Conservation (phyloP, 2,888 invertebrate species). For the Tetrapedia diversipes region DNA sequence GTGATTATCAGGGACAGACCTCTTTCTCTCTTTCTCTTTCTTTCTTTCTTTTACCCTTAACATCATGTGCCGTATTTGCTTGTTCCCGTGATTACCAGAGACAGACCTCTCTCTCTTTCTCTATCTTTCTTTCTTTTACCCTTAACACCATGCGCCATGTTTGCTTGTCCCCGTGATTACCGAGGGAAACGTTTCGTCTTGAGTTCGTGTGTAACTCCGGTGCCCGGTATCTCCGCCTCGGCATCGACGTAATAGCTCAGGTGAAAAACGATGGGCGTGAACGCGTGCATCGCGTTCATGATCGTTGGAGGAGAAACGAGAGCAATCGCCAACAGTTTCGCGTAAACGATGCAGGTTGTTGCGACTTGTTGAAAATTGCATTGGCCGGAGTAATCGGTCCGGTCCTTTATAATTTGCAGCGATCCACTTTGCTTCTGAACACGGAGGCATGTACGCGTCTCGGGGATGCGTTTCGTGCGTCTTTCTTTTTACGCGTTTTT, state of each 20-base stretch:
- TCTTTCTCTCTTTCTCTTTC: too few relatives aligned
- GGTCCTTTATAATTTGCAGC: conserved; percentile 32
- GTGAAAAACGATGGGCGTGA: conserved; percentile 44
- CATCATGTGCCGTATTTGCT: conserved; percentile 37
- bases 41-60: conserved; percentile 29
- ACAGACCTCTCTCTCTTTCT: too few relatives aligned
- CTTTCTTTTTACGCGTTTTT: conserved; percentile 7
- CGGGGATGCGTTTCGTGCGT: neutral
- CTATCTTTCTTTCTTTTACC: neutral
- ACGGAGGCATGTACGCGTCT: too few relatives aligned
- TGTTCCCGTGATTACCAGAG: conserved; percentile 32
- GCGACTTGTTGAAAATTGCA: conserved; percentile 38
- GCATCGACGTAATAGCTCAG: conserved; percentile 36
- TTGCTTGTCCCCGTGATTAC: conserved; percentile 32
- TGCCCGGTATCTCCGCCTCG: conserved; percentile 20
- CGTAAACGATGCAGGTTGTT: conserved; percentile 14
- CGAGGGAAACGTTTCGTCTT: conserved; percentile 6
- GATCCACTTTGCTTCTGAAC: neutral
- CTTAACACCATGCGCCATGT: conserved; percentile 44
- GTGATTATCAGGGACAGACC: conserved; percentile 7
- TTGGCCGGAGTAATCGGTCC: conserved; percentile 16
- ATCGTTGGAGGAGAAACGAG: conserved; percentile 7
- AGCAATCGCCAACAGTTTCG: neutral
- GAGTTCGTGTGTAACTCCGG: conserved; percentile 31
- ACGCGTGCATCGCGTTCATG: conserved; percentile 12